Base-by-base conservation (phyloP, 1,140 invertebrate genomes). In the Caenorhabditis briggsae region DNA sequence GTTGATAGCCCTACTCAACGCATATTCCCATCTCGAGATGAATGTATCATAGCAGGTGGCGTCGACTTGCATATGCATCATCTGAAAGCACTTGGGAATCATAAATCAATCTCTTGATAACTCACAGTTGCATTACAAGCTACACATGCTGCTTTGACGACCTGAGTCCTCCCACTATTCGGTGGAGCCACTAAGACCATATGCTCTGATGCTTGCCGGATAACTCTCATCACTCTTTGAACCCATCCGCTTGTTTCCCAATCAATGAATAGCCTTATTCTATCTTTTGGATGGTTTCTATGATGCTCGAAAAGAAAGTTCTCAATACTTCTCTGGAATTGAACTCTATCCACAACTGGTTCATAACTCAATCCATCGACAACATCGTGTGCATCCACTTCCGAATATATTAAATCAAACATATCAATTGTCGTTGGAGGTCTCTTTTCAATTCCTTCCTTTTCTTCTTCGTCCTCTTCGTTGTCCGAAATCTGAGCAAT, bases 281-380 rank as follows among this genome's bases (percentile, higher is more conserved):
- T 43, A 65, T 85, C 84, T 53, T 65, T 85, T 18, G 84, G 23
- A 78, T 85, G 84, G 23, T 85, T 85, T 43, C 84, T 55, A 33
- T 85, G 84, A 74, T 85, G 84, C 23, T 85, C 84, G 43, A 85
- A 85, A 2, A 85, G 14, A n/a, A 85, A 70, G 50, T 85, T 85
- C 20, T 85, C 84, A 14, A 85, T 65, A 58, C 48, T 85, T 25
- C 84, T 23, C 18, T 74, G 61, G 20, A 85, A 85, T 53, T 74
- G 84, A 33, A 55, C 61, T 53, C 61, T 74, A 56, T 85, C 65
- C 14, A 70, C 65, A 7, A 85, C 84, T 56, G 84, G 84, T 53
- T 70, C 61, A 56, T 85, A 85, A 50, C 48, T 78, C 18, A 85
- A 46, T 25, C 84, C 84, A 48, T 85, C 84, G 14, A 85, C 61